A percentile compares a stretch with the other conserved stretches of the same genome.
phyloP scores from a whole-genome alignment of 2,113 vertebrate genomes.

The Ardeotis arabs region DNA sequence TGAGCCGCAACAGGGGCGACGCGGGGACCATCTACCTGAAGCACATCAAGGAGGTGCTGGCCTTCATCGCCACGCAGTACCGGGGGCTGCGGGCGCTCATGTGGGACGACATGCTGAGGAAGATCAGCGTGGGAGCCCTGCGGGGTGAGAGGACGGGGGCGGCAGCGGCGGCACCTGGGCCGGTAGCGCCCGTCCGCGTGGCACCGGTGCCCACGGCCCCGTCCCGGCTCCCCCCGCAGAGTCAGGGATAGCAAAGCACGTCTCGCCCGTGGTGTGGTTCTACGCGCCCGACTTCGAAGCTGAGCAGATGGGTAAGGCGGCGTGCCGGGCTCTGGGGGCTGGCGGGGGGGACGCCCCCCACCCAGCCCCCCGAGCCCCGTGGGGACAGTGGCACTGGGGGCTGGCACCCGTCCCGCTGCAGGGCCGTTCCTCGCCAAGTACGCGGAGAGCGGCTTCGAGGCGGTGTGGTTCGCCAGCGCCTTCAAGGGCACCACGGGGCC shows the following conservation, averaged over 20 bases:
- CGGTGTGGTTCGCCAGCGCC: slow-evolving; percentile 80
- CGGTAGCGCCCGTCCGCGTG: fast-evolving
- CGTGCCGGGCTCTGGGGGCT: fast-evolving
- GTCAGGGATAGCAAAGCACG: slow-evolving; percentile 14
- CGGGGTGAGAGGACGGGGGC: slow-evolving; percentile 45
- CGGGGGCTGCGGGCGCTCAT: slow-evolving; percentile 65
- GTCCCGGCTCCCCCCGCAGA: not conserved
- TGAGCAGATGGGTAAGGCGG: slow-evolving; percentile 44
- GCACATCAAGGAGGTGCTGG: slow-evolving; percentile 74
- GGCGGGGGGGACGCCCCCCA: fast-evolving
- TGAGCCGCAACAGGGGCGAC: slow-evolving; percentile 64
- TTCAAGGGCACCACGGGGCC: slow-evolving; percentile 80
- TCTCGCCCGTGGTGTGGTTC: slow-evolving; percentile 68
- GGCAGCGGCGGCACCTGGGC: fast-evolving
- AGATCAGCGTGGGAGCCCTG: slow-evolving; percentile 57
- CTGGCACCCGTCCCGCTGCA: not conserved
- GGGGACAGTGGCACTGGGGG: not conserved
- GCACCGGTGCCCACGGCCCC: not conserved
- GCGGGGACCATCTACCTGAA: slow-evolving; percentile 74
- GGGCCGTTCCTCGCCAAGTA: slow-evolving; percentile 72
- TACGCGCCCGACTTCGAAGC: slow-evolving; percentile 25
- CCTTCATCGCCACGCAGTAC: slow-evolving; percentile 48
- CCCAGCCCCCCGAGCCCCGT: fast-evolving
- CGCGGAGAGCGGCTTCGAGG: slow-evolving; percentile 69
- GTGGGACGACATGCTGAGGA: slow-evolving; percentile 81